Base-by-base conservation (phyloP, 2,113 vertebrate species). In the Phoenicopterus ruber region DNA sequence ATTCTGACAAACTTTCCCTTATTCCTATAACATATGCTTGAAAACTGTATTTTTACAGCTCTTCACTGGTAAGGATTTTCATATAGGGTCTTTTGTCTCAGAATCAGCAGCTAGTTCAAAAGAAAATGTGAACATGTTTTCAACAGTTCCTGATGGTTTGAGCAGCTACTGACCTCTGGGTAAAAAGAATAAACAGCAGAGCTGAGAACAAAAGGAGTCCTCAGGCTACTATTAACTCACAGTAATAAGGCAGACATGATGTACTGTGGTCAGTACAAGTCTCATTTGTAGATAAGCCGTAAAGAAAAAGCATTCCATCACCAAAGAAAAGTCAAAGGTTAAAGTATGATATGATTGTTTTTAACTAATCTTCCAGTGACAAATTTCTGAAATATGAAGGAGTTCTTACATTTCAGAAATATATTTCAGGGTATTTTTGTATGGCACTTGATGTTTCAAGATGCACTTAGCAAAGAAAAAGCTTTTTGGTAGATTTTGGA, bases 341-440 rank as follows among this genome's bases (percentile, higher is more conserved):
- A 82, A 80, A 88, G 81, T 62, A 86, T 67, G 80, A 95, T 94
- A 95, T 55, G 82, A 90, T 95, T 79, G 61, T 73, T 96, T 94
- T 72, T 83, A 91, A 94, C 52, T 83, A 62, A 88, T 70, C 26
- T 84, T 82, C 55, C 40, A 74, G 69, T 40, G 69, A 71, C 7
- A 93, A 59, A 71, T 67, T 52, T 67, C 26, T 90, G 46, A 94
- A 78, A 61, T 81, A 70, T 77, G 71, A 90, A 88, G 26, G 25
- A 58, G 15, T 67, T 54, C 13, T 70, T 82, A 29, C 7, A 66
- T 80, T 82, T 86, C 46, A 47, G 47, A 91, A 88, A 78, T 28
- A n/a, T 4, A 67, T 78, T 81, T 73, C n/a, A 73, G 20, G 9
- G 22, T 34, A 29, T 47, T 82, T 90, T 82, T n/a, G 55, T 34